These are phyloP conservation scores for Ceratina calcarata DNA, from an alignment of 1,140 invertebrate genomes.

Conservation along the genomic window DNA sequence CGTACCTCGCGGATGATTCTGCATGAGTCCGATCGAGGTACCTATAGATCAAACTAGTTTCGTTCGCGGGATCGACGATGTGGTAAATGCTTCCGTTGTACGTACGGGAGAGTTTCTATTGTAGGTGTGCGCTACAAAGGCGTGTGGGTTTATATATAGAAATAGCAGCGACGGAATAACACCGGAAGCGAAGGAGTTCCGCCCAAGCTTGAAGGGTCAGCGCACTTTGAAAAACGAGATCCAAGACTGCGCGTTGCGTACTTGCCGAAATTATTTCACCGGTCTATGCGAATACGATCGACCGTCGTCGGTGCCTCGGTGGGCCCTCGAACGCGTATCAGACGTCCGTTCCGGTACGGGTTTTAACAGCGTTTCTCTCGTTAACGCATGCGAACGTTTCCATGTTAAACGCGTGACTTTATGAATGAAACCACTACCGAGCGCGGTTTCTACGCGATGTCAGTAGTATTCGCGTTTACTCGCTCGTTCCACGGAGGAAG, in stretches of 20 bases:
- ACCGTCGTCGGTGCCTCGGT: too few relatives aligned
- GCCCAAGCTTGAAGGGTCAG: conserved; percentile 76
- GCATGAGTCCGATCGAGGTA: conserved; percentile 23
- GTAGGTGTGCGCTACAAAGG: conserved; percentile 39
- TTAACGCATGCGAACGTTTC: conserved; percentile 66
- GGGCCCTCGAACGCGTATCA: conserved; percentile 24
- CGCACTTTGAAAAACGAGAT: conserved; percentile 71
- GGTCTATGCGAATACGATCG: too few relatives aligned
- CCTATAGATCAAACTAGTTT: neutral
- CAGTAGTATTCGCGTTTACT: conserved; percentile 74
- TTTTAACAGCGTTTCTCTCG: conserved; percentile 64
- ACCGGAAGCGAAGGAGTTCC: conserved; percentile 78
- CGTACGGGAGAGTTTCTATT: neutral
- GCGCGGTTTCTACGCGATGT: conserved; percentile 62
- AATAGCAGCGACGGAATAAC: conserved; percentile 76
- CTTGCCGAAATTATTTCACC: conserved; percentile 27
- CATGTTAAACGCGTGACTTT: conserved; percentile 73
- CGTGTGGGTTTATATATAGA: conserved; percentile 70
- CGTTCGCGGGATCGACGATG: conserved; percentile 1
- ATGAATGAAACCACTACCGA: conserved; percentile 78
- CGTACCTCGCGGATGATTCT: conserved; percentile 31
- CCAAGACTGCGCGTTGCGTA: neutral
- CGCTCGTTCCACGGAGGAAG: conserved; percentile 75
- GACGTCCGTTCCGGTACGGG: conserved; percentile 37
- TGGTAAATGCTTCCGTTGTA: too few relatives aligned